Evolutionary conservation across 2,888 invertebrate genomes (phyloP), one percentile per base, ranked within the genome.

Genomic region (Argynnis bischoffii): DNA sequence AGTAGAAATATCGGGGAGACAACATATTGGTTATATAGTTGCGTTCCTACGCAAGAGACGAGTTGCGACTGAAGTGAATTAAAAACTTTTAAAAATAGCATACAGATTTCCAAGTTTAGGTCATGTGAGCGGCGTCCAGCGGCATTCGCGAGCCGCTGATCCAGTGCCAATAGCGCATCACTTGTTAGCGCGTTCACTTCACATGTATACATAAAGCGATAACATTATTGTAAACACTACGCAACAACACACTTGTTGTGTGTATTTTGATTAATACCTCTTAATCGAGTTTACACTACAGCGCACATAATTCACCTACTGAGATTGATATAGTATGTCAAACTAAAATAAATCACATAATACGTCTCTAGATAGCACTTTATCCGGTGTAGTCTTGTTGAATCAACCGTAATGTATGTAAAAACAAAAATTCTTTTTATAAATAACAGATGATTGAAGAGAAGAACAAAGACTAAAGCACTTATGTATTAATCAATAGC

Each of bases 11-110:
- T 35, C 50, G 61, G 6, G 13, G 51, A 50, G 51, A 61, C 18
- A 53, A 26, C 59, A 59, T 59, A 48, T 48, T 59, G 35, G 8
- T 61, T 61, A 18, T 46, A 57, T 65, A 41, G 64, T 60, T 53
- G 55, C 63, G 65, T 83, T 82, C 81, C 78, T 76, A 79, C 74
- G 76, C 88, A 86, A 84, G 81, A 80, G 77, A 78, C 78, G 79
- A 83, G 77, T 79, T 83, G 78, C 84, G 82, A 86, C 83, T 86
- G 84, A 85, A 87, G 85, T 83, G 84, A 85, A 81, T 84, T 85
- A 86, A 89, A 86, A 89, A 84, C 78, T 72, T 80, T 72, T 86
- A 86, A 86, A 89, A 90, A 90, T 92, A 91, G 87, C 79, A 75
- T 75, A 76, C 76, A 79, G 80, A 78, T 69, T 69, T 82, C 76